These are phyloP conservation scores for Chironomus riparius DNA, from an alignment of 2,888 invertebrate genomes.

Conservation along the genomic window DNA sequence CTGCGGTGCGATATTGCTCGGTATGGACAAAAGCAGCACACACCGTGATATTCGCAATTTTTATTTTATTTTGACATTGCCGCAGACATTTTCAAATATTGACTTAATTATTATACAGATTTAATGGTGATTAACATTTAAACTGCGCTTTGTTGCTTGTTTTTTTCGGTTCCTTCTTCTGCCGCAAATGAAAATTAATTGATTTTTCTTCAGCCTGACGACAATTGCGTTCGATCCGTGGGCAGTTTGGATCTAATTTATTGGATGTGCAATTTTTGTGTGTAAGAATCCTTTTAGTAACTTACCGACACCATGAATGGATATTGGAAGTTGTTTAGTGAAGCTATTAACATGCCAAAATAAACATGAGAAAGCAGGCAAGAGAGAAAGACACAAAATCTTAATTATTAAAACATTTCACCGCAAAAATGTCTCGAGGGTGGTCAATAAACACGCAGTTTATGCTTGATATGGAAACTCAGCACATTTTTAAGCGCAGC, in stretches of 20 bases:
- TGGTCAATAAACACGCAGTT: neutral
- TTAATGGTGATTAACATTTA: slow-evolving; percentile 21
- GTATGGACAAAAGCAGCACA: neutral
- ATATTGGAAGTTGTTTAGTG: no score
- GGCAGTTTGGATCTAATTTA: neutral
- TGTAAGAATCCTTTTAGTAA: neutral
- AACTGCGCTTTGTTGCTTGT: slow-evolving; percentile 5
- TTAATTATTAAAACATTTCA: neutral
- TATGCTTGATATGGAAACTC: neutral
- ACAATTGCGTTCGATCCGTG: neutral
- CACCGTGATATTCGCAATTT: neutral
- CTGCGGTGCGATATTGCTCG: neutral
- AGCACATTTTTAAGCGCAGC: neutral
- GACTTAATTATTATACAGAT: slow-evolving; percentile 11
- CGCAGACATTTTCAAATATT: neutral
- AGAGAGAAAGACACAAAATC: neutral
- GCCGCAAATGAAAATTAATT: neutral
- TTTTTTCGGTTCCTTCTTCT: neutral
- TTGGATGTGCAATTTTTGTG: neutral
- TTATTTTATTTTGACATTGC: neutral
- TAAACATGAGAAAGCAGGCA: neutral
- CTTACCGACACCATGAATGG: neutral
- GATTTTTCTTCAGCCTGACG: neutral
- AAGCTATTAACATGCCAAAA: neutral
- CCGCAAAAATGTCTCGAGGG: neutral